Conservation (phyloP, 2,113 vertebrate genomes). For the Channa maculata region DNA sequence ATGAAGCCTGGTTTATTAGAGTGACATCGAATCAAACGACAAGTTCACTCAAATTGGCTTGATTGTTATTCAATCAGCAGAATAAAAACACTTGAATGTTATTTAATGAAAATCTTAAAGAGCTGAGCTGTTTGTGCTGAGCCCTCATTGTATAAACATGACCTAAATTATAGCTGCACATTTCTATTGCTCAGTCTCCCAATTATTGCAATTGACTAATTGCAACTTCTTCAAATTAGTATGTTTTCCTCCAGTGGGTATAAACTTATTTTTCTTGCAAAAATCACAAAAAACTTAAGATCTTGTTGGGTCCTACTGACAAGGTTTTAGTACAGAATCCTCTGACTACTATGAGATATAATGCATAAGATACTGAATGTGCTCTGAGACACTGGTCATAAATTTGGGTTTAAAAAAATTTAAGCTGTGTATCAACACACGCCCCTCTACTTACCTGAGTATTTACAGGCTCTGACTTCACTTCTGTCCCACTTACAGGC, state of each 20-base stretch:
- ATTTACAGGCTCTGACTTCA: constrained; percentile 83
- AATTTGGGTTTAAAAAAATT: not conserved
- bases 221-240: not conserved
- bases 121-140: no score
- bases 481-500: constrained; percentile 79
- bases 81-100: no score
- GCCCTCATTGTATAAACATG: not conserved
- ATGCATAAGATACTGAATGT: not conserved
- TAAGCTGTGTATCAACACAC: not conserved
- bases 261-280: not conserved
- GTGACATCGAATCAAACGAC: no score
- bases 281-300: not conserved
- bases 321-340: not conserved
- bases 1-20: no score
- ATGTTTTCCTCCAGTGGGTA: not conserved
- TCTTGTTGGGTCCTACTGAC: not conserved
- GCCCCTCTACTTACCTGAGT: constrained; percentile 66
- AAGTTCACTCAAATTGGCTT: no score
- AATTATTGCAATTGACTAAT: not conserved
- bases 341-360: not conserved
- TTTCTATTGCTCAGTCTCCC: not conserved
- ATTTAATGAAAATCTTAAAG: no score
- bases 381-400: not conserved
- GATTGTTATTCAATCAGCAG: no score
- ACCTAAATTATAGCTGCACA: not conserved